These are phyloP conservation scores for Poeciliopsis turrubarensis DNA, from an alignment of 2,113 vertebrate species.

Conservation along the genomic window DNA sequence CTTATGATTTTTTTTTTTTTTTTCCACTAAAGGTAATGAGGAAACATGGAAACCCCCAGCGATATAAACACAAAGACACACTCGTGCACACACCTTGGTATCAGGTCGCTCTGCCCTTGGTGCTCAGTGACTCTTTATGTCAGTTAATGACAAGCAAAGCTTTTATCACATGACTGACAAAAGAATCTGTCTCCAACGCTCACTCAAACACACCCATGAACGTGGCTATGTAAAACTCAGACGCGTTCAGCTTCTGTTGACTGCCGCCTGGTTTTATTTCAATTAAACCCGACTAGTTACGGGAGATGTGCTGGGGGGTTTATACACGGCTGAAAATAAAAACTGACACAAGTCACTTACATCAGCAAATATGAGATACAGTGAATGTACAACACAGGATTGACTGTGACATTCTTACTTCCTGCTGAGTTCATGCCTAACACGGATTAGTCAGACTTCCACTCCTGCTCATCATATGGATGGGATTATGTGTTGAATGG, in stretches of 20 bases:
- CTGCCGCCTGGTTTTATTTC: background rate
- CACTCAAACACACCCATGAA: background rate
- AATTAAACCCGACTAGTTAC: conserved; percentile 23
- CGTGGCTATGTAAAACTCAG: conserved; percentile 10
- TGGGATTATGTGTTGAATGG: conserved; percentile 69
- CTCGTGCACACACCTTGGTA: conserved; percentile 55
- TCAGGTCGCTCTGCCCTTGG: conserved; percentile 77
- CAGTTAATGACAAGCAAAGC: conserved; percentile 69
- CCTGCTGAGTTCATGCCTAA: conserved; percentile 60
- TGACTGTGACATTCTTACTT: conserved; percentile 61
- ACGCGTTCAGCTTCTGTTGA: background rate
- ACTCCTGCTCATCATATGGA: conserved; percentile 71
- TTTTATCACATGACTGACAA: conserved; percentile 67
- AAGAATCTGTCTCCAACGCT: conserved; percentile 27
- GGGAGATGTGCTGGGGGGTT: background rate
- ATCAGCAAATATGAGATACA: background rate
- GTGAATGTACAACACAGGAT: conserved; percentile 16
- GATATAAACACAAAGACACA: conserved; percentile 47
- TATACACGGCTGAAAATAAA: conserved; percentile 17
- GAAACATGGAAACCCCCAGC: conserved; percentile 35
- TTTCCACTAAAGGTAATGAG: conserved; percentile 32
- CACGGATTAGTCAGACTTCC: conserved; percentile 59
- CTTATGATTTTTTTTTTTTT: conserved; percentile 33
- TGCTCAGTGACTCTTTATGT: conserved; percentile 69
- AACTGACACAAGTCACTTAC: background rate